These are phyloP conservation scores for Perognathus longimembris DNA, from an alignment of 2,113 vertebrate species.

Conservation along the genomic window DNA sequence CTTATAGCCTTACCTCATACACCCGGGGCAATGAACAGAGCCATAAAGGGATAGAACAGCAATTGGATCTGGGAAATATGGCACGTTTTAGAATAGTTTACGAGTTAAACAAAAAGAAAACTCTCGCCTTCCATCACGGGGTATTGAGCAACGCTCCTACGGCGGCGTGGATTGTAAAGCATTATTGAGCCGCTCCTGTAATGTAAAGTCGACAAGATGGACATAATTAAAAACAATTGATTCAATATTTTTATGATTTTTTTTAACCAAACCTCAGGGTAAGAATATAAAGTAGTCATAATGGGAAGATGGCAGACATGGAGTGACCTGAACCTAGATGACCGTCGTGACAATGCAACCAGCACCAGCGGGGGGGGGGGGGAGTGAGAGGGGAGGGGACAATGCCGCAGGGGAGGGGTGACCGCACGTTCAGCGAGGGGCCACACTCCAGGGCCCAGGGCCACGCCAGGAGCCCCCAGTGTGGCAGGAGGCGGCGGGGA, in stretches of 20 bases:
- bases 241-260: background rate
- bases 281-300: background rate
- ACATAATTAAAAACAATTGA: slow-evolving; percentile 59
- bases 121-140: background rate
- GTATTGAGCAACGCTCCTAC: background rate
- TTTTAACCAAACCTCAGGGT: slow-evolving; percentile 35
- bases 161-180: background rate
- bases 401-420: no score
- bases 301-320: background rate
- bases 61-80: rapidly evolving
- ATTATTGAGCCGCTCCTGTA: slow-evolving; percentile 9
- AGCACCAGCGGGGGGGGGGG: no score
- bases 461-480: no score
- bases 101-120: background rate
- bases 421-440: no score
- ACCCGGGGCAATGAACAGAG: background rate
- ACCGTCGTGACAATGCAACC: no score
- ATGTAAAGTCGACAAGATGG: background rate
- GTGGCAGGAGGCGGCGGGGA: background rate
- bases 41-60: background rate
- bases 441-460: background rate
- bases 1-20: rapidly evolving
- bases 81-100: background rate
- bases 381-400: no score
- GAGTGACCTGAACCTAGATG: background rate